Conservation (phyloP, 2,113 vertebrate species). For the Gavia stellata region DNA sequence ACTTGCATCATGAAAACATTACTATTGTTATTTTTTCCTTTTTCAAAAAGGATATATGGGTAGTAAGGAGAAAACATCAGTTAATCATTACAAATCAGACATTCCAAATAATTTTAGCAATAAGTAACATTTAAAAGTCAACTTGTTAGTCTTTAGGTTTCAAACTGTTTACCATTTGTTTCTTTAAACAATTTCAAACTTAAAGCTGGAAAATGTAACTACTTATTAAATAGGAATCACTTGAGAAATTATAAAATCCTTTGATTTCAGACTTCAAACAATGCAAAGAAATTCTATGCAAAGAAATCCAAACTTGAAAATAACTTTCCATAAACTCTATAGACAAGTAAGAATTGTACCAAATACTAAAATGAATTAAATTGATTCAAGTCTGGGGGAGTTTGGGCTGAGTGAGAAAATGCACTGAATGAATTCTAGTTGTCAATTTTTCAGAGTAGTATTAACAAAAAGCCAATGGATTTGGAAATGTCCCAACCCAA, state of each 20-base stretch:
- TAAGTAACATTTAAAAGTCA: conserved; percentile 47
- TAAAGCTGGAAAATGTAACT: background rate
- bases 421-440: background rate
- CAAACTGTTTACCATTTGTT: conserved; percentile 29
- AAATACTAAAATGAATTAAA: conserved; percentile 7
- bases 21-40: background rate
- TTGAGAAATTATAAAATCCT: conserved; percentile 4
- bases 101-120: conserved; percentile 41
- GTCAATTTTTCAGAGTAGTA: background rate
- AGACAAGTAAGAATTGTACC: background rate
- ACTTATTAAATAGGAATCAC: background rate
- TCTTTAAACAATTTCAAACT: conserved; percentile 7
- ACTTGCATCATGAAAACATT: background rate
- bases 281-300: conserved; percentile 1
- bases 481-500: background rate
- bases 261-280: conserved; percentile 8
- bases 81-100: conserved; percentile 40
- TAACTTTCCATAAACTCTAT: background rate
- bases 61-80: conserved; percentile 23
- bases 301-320: conserved; percentile 21
- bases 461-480: conserved; percentile 14
- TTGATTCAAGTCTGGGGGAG: background rate
- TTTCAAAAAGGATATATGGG: background rate
- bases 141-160: background rate
- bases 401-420: conserved; percentile 5